Evolutionary conservation across 2,888 invertebrate species (phyloP).

Genomic region (Cataglyphis albicans): DNA sequence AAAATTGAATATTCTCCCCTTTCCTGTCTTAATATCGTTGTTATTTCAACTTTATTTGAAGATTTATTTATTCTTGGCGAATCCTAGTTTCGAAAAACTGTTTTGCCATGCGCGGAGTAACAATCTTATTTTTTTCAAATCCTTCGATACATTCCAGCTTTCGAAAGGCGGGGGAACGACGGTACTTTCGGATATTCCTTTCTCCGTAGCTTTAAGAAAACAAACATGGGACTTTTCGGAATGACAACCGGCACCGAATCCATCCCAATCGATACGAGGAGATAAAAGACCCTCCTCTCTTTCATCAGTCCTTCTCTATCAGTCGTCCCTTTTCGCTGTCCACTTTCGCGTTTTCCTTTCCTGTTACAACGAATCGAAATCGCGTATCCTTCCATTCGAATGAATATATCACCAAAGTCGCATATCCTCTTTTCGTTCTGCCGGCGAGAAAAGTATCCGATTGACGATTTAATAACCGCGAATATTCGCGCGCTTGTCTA

Average conservation of each 20-base stretch:
- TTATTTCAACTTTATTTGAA: neutral
- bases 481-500: neutral
- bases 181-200: neutral
- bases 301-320: neutral
- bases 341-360: conserved; percentile 31
- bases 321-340: conserved; percentile 23
- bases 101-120: neutral
- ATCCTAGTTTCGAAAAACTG: neutral
- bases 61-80: neutral
- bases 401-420: neutral
- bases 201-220: conserved; percentile 47
- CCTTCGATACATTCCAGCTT: neutral
- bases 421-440: neutral
- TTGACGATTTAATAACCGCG: neutral
- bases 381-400: conserved; percentile 38
- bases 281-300: neutral
- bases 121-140: neutral
- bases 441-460: neutral
- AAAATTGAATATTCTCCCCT: neutral
- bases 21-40: neutral
- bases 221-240: conserved; percentile 67
- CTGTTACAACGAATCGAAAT: conserved; percentile 19
- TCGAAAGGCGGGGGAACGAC: neutral
- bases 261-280: conserved; percentile 48
- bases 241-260: conserved; percentile 69